A percentile compares a stretch with the other conserved stretches of the same genome.
phyloP scores from a whole-genome alignment of 2,888 invertebrate genomes.

The Oxystoma pomonae region DNA sequence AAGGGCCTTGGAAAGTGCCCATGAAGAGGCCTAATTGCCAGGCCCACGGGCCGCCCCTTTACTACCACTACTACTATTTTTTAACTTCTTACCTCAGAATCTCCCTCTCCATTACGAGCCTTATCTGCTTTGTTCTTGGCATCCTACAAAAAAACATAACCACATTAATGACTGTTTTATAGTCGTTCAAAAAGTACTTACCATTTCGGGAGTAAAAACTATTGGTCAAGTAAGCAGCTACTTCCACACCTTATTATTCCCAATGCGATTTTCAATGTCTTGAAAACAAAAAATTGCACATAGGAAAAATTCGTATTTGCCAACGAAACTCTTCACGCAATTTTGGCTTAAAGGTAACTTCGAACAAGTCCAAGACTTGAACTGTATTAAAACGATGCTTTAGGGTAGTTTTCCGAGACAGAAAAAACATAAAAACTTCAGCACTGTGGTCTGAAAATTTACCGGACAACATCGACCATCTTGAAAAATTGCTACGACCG shows the following conservation, averaged over 20 bases:
- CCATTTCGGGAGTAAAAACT: background rate
- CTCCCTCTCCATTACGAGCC: slow-evolving; percentile 53
- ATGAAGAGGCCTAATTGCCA: no score
- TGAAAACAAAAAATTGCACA: background rate
- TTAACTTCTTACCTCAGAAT: slow-evolving; percentile 52
- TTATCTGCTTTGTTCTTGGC: slow-evolving; percentile 59
- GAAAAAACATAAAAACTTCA: background rate
- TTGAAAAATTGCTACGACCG: background rate
- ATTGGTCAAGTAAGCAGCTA: background rate
- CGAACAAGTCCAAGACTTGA: background rate
- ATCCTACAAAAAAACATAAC: slow-evolving; percentile 50
- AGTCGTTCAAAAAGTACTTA: background rate
- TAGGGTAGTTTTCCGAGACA: background rate
- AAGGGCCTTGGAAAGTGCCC: no score
- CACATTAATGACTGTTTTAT: slow-evolving; percentile 14
- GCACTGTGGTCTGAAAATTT: background rate
- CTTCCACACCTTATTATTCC: background rate
- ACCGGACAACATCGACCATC: background rate
- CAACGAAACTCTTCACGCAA: background rate
- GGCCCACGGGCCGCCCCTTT: no score
- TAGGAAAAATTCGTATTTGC: background rate
- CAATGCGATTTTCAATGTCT: background rate
- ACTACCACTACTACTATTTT: slow-evolving; percentile 1
- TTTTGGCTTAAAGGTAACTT: background rate
- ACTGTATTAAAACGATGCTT: background rate